Base-by-base conservation (phyloP, 2,113 vertebrate species). In the Cheirogaleus medius region DNA sequence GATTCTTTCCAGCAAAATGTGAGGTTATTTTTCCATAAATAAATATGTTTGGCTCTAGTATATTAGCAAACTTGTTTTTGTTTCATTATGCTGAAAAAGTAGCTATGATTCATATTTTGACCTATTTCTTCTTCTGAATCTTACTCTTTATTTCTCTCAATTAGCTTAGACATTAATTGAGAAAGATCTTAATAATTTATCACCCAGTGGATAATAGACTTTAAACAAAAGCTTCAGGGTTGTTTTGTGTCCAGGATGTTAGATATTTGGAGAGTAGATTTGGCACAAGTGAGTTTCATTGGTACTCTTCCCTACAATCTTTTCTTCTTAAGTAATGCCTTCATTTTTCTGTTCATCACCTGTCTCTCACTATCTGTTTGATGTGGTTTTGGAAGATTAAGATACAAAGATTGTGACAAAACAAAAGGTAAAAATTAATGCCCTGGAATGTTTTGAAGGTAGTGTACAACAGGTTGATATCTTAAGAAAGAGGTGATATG, bases 361-460 rank as follows among this genome's bases (percentile, higher is more conserved):
- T 21, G 15, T 77, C 7, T 42, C 32, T 94, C 13, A 21, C 23
- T 77, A 9, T 42, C 25, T 94, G 78, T 82, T 80, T 85, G 37
- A 20, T 88, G 37, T 87, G 56, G 54, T 66, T 89, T 95, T 88
- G 60, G 60, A 93, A 93, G 71, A 85, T 82, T 23, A 87, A 87
- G 14, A 68, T 83, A 54, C 1, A 23, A 95, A 11, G 4, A 76
- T 73, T 95, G 1, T 84, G 76, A 68, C 29, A 84, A 94, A 94
- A 58, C 25, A 69, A 78, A 91, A 64, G 42, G 44, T 95, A 91
- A 82, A 76, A 86, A 34, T 88, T 49, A 92, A 63, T 84, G 88
- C 29, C 37, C 5, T 88, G 12, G 7, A 86, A 69, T 91, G 42
- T 89, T 95, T 93, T 85, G 68, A 77, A 49, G 52, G 17, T 91